Base-by-base conservation (phyloP, 2,888 invertebrate species). In the Deilephila elpenor region DNA sequence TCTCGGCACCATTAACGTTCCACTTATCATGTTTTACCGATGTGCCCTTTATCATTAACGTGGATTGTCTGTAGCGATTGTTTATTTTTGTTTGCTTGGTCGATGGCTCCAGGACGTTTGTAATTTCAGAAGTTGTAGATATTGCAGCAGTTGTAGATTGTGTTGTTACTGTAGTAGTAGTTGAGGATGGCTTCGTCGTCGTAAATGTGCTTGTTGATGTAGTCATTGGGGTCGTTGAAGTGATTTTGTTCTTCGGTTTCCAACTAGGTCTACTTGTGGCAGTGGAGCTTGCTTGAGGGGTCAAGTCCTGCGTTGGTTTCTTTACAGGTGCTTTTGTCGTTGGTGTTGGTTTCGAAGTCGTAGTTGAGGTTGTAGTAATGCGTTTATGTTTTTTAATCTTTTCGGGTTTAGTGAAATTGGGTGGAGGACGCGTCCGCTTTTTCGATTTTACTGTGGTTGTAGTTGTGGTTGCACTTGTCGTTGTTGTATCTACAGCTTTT, bases 11-110 rank as follows among this genome's bases (percentile, higher is more conserved):
- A 37, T 77, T 78, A 7, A 76, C 73, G 74, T 84, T 91, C 92
- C 94, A 94, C 81, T 89, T 93, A 76, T 94, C 94, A 74, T 93
- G 93, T 74, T 93, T 94, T 0, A 93, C 88, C n/a, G 94, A 94
- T 34, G 94, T 94, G 29, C 94, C 94, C 83, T 94, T 93, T 14
- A 85, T 76, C 82, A 93, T 88, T 73, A 94, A 78, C 25, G 93
- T 93, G 19, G 94, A 92, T 80, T 92, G 91, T 80, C 94, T 85
- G 77, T 90, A 94, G 70, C 94, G 89, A 76, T 92, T 94, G 80
- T 85, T 90, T 76, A 79, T 88, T 77, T 87, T 92, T 62, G 85
- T 81, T 76, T 85, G 84, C 59, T 82, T 81, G 6, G 86, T 87
- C 70, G 79, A 76, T 25, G 79, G 74, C 74, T 81, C 76, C 7